phyloP scores from a whole-genome alignment of 2,888 invertebrate species.

The Tetranychus piercei region DNA sequence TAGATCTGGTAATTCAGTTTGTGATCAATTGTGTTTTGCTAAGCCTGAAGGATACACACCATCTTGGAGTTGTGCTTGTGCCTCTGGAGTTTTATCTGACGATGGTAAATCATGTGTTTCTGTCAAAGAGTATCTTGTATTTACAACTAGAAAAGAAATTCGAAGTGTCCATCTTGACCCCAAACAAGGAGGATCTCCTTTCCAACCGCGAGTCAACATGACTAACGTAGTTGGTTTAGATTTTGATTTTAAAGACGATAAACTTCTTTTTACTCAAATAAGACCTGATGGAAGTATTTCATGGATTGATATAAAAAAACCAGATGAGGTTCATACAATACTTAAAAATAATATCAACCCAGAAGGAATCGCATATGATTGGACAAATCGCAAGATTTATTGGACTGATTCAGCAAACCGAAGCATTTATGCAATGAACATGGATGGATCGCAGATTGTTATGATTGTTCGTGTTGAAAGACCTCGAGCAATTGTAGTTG shows the following conservation, averaged over 20 bases:
- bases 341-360: conserved; percentile 52
- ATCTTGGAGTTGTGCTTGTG: conserved; percentile 56
- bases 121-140: conserved; percentile 68
- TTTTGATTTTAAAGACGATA: conserved; percentile 73
- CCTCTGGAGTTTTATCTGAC: conserved; percentile 56
- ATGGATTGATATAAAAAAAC: conserved; percentile 53
- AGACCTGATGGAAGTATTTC: conserved; percentile 74
- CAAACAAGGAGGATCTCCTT: conserved; percentile 57
- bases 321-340: conserved; percentile 34
- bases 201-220: conserved; percentile 57
- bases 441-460: conserved; percentile 64
- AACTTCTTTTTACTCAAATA: conserved; percentile 61
- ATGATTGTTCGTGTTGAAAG: conserved; percentile 83
- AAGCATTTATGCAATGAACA: conserved; percentile 81
- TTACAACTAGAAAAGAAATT: conserved; percentile 82
- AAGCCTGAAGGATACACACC: conserved; percentile 40
- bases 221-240: conserved; percentile 88
- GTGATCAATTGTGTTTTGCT: conserved; percentile 88
- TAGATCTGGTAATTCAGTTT: conserved; percentile 49
- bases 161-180: conserved; percentile 74
- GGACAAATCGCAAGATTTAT: conserved; percentile 91
- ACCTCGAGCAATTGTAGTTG: conserved; percentile 81
- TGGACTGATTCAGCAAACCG: conserved; percentile 93
- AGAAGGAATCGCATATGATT: conserved; percentile 85
- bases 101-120: conserved; percentile 49